phyloP scores from a whole-genome alignment of 2,113 vertebrate species.

The Centropus bengalensis region DNA sequence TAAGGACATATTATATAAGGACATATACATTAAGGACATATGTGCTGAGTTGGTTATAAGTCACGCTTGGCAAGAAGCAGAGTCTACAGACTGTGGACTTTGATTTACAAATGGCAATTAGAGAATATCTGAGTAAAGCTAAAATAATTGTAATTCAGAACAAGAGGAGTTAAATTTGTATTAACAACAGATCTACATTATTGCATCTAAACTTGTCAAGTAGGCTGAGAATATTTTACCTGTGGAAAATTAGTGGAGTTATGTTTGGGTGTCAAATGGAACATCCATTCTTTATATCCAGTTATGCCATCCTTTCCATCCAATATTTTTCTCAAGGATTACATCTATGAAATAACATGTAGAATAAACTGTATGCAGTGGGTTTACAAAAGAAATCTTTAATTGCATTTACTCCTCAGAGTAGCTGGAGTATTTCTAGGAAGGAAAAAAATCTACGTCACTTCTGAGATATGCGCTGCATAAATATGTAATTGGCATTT shows the following conservation, averaged over 20 bases:
- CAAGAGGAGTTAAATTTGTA: background rate
- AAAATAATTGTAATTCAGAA: background rate
- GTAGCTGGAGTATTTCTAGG: background rate
- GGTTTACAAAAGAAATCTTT: background rate
- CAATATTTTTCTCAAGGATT: background rate
- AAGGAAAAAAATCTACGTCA: background rate
- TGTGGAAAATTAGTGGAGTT: background rate
- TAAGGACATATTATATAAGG: no score
- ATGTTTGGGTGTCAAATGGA: background rate
- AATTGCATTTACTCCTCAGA: background rate
- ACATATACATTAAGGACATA: no score
- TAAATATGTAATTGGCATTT: background rate
- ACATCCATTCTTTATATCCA: background rate
- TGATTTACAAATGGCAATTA: background rate
- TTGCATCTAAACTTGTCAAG: background rate
- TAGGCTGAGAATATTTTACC: background rate
- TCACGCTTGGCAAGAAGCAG: background rate
- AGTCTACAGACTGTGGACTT: background rate
- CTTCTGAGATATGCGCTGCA: background rate
- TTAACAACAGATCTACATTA: background rate
- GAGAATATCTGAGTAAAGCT: background rate
- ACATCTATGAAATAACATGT: background rate
- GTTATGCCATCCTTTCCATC: background rate
- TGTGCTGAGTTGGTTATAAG: background rate
- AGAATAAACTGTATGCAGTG: background rate